These are phyloP conservation scores for Pachypeltis micranthus DNA, from an alignment of 1,140 invertebrate genomes.

Conservation along the genomic window DNA sequence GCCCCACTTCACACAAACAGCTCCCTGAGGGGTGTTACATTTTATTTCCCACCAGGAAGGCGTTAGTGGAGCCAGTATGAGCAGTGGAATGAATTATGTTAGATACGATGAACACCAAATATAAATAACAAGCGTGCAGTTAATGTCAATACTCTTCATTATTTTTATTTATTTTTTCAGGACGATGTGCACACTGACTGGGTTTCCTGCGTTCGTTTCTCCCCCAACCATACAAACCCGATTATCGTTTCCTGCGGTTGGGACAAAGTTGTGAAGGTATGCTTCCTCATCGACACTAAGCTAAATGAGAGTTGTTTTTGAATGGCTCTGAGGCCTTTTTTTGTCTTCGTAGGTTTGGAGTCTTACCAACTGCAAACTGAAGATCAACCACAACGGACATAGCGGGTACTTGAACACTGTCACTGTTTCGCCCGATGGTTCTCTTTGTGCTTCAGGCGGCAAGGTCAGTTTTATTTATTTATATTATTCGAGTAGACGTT, in stretches of 20 bases:
- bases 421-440: conserved; percentile 98
- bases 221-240: conserved; percentile 93
- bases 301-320: too few relatives aligned
- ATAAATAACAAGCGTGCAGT: too few relatives aligned
- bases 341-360: conserved; percentile 99
- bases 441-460: conserved; percentile 96
- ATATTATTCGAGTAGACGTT: not conserved
- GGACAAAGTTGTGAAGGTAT: conserved; percentile 93
- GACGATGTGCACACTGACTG: conserved; percentile 97
- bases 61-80: too few relatives aligned
- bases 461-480: conserved; percentile 45
- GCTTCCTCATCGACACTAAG: too few relatives aligned
- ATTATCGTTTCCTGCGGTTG: conserved; percentile 99
- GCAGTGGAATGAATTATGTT: too few relatives aligned
- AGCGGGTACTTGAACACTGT: conserved; percentile 96
- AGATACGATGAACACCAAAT: too few relatives aligned
- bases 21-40: too few relatives aligned
- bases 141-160: too few relatives aligned
- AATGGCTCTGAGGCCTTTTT: too few relatives aligned
- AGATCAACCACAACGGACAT: conserved; percentile 97
- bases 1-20: too few relatives aligned
- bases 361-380: conserved; percentile 95
- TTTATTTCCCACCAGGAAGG: too few relatives aligned
- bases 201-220: conserved; percentile 98
- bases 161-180: conserved; percentile 39